These are phyloP conservation scores for Arnoldichthys spilopterus DNA, from an alignment of 2,797 vertebrate genomes.

Conservation along the genomic window DNA sequence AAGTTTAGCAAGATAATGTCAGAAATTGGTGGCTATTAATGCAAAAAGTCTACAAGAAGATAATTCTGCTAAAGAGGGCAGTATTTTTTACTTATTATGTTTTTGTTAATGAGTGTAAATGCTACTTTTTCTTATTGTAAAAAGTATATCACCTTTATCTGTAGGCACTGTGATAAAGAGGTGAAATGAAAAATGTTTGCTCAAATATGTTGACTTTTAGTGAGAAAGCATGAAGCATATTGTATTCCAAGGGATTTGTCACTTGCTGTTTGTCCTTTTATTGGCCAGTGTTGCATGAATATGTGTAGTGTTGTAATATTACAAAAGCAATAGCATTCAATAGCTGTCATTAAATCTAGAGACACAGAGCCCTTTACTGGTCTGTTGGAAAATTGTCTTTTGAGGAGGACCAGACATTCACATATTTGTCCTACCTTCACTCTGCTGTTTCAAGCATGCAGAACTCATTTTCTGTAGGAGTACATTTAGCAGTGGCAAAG, in stretches of 20 bases:
- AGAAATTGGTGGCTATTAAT: no score
- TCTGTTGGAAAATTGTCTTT: conserved; percentile 19
- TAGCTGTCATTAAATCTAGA: conserved; percentile 42
- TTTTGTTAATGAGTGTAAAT: no score
- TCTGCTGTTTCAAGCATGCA: conserved; percentile 66
- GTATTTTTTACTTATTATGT: no score
- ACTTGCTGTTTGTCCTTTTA: not conserved
- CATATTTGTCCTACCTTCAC: not conserved
- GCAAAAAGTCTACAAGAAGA: no score
- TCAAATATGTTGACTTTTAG: no score
- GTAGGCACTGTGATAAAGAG: no score
- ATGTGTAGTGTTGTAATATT: conserved; percentile 28
- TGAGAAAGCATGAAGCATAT: not conserved
- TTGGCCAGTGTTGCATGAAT: conserved; percentile 46
- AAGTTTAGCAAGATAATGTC: no score
- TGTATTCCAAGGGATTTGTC: conserved; percentile 7
- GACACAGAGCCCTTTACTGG: conserved; percentile 32
- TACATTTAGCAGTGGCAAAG: conserved; percentile 76
- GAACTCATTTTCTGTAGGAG: conserved; percentile 78
- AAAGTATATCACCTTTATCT: no score
- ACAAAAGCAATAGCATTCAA: conserved; percentile 37
- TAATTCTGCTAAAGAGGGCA: no score
- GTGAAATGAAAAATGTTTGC: no score
- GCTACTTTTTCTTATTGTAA: no score
- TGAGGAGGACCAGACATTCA: conserved; percentile 10